phyloP scores from a whole-genome alignment of 64 coral and sea anemone species.

The Dendronephthya gigantea region DNA sequence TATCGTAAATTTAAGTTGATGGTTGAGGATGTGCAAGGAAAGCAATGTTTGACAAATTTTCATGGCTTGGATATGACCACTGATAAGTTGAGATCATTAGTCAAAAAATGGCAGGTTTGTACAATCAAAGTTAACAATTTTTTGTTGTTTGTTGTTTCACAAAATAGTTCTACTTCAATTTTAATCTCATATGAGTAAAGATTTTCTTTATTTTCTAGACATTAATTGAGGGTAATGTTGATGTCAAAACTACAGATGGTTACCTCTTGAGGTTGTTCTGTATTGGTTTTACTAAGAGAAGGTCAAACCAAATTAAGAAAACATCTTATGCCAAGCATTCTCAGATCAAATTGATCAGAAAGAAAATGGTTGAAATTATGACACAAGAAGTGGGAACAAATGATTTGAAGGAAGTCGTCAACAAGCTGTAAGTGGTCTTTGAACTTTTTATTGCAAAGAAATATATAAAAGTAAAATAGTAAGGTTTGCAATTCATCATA shows the following conservation, averaged over 20 bases:
- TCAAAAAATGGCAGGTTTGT: slow-evolving; percentile 88
- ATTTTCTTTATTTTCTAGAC: slow-evolving; percentile 38
- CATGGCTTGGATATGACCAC: slow-evolving; percentile 99
- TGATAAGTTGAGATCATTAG: slow-evolving; percentile 91
- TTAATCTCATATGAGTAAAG: no score
- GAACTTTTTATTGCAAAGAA: neutral
- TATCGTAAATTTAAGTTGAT: slow-evolving; percentile 95
- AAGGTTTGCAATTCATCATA: neutral
- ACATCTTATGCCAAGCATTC: slow-evolving; percentile 87
- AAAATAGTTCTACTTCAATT: no score
- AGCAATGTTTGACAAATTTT: slow-evolving; percentile 90
- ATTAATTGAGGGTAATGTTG: slow-evolving; percentile 80
- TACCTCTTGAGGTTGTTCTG: slow-evolving; percentile 88
- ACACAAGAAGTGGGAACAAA: slow-evolving; percentile 69
- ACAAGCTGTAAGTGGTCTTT: slow-evolving; percentile 72
- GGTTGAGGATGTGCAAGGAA: slow-evolving; percentile 78
- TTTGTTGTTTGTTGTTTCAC: no score
- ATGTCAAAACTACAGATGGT: slow-evolving; percentile 94
- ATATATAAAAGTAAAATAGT: neutral
- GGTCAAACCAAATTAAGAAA: slow-evolving; percentile 83
- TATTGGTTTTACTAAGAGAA: slow-evolving; percentile 92
- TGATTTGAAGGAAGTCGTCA: slow-evolving; percentile 92
- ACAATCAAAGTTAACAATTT: no score
- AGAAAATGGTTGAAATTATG: slow-evolving; percentile 94
- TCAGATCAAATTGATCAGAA: slow-evolving; percentile 74